Conservation (phyloP, 2,888 invertebrate species). For the Torymus auratus region DNA sequence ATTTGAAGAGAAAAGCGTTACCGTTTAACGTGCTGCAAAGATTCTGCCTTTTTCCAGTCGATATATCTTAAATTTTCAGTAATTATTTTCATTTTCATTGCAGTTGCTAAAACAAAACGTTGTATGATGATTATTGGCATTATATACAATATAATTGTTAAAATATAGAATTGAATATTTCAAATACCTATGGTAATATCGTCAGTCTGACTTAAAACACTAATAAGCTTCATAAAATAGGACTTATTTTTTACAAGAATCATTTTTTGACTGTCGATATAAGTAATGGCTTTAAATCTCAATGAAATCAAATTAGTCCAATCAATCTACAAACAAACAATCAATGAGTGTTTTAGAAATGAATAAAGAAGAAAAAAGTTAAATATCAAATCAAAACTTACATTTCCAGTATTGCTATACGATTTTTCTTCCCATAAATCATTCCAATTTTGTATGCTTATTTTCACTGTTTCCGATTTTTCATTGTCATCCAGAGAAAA, state of each 20-base stretch:
- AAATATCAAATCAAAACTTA: no score
- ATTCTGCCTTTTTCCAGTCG: slow-evolving; percentile 13
- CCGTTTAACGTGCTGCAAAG: slow-evolving; percentile 3
- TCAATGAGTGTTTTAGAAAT: background rate
- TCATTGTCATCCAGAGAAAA: no score
- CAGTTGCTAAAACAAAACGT: slow-evolving; percentile 17
- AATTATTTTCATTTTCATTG: slow-evolving; percentile 34
- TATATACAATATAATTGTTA: no score
- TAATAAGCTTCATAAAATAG: slow-evolving; percentile 28
- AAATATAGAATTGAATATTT: background rate
- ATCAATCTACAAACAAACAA: slow-evolving; percentile 25
- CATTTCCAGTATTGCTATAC: no score
- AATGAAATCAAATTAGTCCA: slow-evolving; percentile 8
- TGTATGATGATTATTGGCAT: no score
- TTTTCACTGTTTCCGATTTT: no score
- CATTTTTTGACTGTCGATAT: background rate
- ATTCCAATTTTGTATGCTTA: no score
- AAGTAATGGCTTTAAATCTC: slow-evolving; percentile 6
- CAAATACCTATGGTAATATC: slow-evolving; percentile 23
- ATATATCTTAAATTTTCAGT: slow-evolving; percentile 34
- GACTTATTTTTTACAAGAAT: slow-evolving; percentile 25
- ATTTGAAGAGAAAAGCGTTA: no score
- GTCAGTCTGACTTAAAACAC: slow-evolving; percentile 18
- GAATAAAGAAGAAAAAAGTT: background rate
- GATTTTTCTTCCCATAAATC: no score